A percentile compares a stretch with the other conserved stretches of the same genome.
Evolutionary conservation across 2,888 invertebrate species (phyloP).

Genomic region (Caenorhabditis virilis): DNA sequence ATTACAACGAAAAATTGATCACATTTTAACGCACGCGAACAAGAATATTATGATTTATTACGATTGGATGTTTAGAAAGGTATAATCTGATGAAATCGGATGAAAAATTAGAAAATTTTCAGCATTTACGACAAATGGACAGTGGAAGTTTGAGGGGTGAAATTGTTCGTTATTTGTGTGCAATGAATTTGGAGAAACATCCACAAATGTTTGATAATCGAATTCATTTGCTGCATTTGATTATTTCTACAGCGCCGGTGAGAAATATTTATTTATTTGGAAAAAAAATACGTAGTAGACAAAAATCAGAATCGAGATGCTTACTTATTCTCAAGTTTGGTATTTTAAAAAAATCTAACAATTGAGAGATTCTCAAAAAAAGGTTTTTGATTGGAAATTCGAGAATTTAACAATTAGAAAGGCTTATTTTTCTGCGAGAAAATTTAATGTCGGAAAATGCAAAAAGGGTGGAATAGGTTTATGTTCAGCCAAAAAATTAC

Average conservation of each 20-base stretch:
- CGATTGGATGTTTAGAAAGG: slow-evolving; percentile 16
- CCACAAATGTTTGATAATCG: slow-evolving; percentile 19
- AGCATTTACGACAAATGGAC: slow-evolving; percentile 84
- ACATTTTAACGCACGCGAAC: slow-evolving; percentile 12
- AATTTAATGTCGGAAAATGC: no score
- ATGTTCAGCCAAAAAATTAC: not conserved
- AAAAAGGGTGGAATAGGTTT: no score
- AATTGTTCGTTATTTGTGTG: slow-evolving; percentile 83
- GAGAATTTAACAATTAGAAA: no score
- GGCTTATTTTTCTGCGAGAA: no score
- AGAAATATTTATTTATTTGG: no score
- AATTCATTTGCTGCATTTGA: slow-evolving; percentile 31
- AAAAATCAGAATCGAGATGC: no score
- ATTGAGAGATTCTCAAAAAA: no score
- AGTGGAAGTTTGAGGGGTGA: slow-evolving; percentile 88
- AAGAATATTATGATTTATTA: slow-evolving; percentile 19
- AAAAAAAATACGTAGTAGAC: no score
- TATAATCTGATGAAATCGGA: not conserved
- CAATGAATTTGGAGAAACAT: slow-evolving; percentile 9
- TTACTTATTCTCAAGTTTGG: no score
- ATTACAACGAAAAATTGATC: slow-evolving; percentile 13
- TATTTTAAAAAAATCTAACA: no score
- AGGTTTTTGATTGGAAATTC: no score
- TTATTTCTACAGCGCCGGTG: slow-evolving; percentile 27
- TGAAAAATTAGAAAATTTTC: slow-evolving; percentile 65